phyloP scores from a whole-genome alignment of 2,888 invertebrate genomes.

The Trissoscelio sp. region DNA sequence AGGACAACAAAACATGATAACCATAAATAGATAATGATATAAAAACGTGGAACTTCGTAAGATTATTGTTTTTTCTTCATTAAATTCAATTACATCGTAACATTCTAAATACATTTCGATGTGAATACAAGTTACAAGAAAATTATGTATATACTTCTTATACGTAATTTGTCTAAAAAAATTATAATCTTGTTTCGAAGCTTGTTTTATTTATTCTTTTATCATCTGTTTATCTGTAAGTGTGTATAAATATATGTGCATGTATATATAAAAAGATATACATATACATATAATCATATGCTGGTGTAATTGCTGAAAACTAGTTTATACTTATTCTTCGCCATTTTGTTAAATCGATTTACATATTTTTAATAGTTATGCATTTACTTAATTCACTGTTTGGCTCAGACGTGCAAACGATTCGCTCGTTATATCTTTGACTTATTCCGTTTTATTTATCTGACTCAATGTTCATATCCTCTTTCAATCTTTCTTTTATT shows the following conservation, averaged over 20 bases:
- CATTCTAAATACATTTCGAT: slow-evolving; percentile 70
- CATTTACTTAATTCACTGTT: slow-evolving; percentile 63
- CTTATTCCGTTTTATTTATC: slow-evolving; percentile 33
- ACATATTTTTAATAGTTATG: slow-evolving; percentile 62
- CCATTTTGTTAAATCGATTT: slow-evolving; percentile 60
- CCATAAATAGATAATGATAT: slow-evolving; percentile 46
- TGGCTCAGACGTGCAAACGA: slow-evolving; percentile 66
- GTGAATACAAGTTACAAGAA: slow-evolving; percentile 70
- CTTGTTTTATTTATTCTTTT: slow-evolving; percentile 63
- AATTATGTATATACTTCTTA: slow-evolving; percentile 63
- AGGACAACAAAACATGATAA: slow-evolving; percentile 27
- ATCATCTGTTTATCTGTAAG: slow-evolving; percentile 59
- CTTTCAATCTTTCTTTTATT: slow-evolving; percentile 21
- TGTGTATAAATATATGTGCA: slow-evolving; percentile 68
- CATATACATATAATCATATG: slow-evolving; percentile 68
- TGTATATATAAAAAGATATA: slow-evolving; percentile 67
- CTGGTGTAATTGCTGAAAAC: slow-evolving; percentile 67
- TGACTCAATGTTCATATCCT: slow-evolving; percentile 19
- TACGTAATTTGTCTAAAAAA: slow-evolving; percentile 68
- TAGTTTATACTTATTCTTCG: slow-evolving; percentile 65
- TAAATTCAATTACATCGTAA: slow-evolving; percentile 68
- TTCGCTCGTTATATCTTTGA: slow-evolving; percentile 48
- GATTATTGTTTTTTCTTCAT: slow-evolving; percentile 55
- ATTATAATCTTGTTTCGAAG: slow-evolving; percentile 68
- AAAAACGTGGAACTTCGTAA: slow-evolving; percentile 59